These are phyloP conservation scores for Chionoecetes opilio DNA, from an alignment of 1,140 invertebrate species.

Conservation along the genomic window DNA sequence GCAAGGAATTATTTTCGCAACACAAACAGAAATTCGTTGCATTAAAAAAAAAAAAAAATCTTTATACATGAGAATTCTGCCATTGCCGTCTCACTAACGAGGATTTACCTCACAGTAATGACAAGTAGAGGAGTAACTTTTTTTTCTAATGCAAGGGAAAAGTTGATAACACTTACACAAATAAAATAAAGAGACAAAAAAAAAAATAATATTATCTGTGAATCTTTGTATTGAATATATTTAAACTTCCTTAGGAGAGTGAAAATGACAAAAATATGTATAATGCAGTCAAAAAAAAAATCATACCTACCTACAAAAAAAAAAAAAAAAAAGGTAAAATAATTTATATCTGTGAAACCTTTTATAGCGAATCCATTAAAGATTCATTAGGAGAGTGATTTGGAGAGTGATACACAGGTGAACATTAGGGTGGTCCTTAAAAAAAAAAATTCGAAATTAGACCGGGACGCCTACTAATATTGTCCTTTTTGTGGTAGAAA, in stretches of 20 bases:
- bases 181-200: background rate
- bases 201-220: background rate
- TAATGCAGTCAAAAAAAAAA: no score
- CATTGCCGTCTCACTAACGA: background rate
- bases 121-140: background rate
- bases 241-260: background rate
- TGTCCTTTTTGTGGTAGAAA: no score
- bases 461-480: no score
- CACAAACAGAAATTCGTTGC: background rate
- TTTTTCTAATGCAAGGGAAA: background rate
- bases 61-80: background rate
- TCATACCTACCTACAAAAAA: no score
- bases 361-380: no score
- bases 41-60: background rate
- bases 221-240: background rate
- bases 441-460: no score
- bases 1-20: constrained; percentile 20
- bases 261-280: no score
- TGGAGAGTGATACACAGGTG: no score
- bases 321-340: no score
- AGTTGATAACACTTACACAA: background rate
- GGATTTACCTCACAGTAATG: background rate
- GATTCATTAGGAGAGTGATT: no score
- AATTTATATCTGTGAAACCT: no score
- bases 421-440: no score